A percentile compares a stretch with the other conserved stretches of the same genome.
Evolutionary conservation across 2,888 invertebrate species (phyloP).

Genomic region (Oegoconia quadripuncta): DNA sequence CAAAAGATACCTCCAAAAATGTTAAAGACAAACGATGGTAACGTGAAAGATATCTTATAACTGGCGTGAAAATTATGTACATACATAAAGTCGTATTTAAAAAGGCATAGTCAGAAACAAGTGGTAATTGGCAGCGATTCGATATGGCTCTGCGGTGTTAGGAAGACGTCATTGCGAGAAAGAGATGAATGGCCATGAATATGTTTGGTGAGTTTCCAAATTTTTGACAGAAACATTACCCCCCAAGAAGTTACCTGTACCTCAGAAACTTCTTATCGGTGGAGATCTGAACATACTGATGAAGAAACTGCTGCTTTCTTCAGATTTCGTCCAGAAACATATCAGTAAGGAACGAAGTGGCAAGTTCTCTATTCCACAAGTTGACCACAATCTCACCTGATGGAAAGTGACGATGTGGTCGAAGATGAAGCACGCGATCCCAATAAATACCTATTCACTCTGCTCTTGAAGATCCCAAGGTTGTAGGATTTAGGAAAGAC

Average conservation of each 20-base stretch:
- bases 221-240: conserved; percentile 21
- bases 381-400: too few relatives aligned
- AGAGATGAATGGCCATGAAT: conserved; percentile 19
- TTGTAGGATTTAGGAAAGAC: too few relatives aligned
- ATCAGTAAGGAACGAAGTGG: too few relatives aligned
- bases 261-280: too few relatives aligned
- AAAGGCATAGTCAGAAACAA: conserved; percentile 51
- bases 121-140: conserved; percentile 52
- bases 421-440: too few relatives aligned
- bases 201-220: conserved; percentile 28
- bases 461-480: too few relatives aligned
- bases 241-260: conserved; percentile 19
- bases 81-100: conserved; percentile 35
- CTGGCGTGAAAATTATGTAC: conserved; percentile 58
- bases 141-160: conserved; percentile 39
- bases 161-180: conserved; percentile 14
- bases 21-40: conserved; percentile 27
- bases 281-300: too few relatives aligned
- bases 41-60: conserved; percentile 37
- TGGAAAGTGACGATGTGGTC: too few relatives aligned
- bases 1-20: conserved; percentile 21
- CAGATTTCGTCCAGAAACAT: too few relatives aligned
- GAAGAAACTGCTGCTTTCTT: too few relatives aligned
- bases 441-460: too few relatives aligned
- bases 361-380: too few relatives aligned